Percentiles rank a stretch among this genome's conserved stretches.
Conservation (phyloP, 2,113 vertebrate species). For the Oostethus manadensis region DNA sequence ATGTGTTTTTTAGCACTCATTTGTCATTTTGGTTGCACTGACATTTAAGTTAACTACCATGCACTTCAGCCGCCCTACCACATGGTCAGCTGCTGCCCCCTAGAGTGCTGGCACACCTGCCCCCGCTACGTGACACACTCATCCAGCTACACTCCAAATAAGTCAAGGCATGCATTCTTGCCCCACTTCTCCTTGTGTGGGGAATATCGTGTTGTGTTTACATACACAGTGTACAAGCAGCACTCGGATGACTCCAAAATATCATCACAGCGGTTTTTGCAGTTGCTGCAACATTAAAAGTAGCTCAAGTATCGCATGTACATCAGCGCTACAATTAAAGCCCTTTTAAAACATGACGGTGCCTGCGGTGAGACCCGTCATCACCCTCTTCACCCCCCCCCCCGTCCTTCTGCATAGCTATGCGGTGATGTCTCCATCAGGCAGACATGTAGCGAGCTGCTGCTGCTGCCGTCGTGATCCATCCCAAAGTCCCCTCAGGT, state of each 20-base stretch:
- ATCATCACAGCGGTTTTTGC: too few species aligned
- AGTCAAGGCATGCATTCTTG: constrained; percentile 38
- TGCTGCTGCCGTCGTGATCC: constrained; percentile 41
- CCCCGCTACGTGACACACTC: background rate
- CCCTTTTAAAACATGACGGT: constrained; percentile 44
- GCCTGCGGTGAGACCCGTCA: constrained; percentile 41
- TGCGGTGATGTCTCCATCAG: constrained; percentile 56
- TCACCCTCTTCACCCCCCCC: constrained; percentile 4
- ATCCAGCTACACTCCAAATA: constrained; percentile 26
- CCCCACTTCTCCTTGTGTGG: background rate
- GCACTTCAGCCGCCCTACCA: background rate
- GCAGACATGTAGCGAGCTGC: constrained; percentile 52
- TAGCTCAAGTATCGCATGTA: too few species aligned
- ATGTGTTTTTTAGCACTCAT: too few species aligned
- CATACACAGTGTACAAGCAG: too few species aligned
- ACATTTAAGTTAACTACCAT: too few species aligned
- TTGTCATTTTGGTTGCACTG: too few species aligned
- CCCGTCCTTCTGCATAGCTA: constrained; percentile 58
- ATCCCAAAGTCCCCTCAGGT: constrained; percentile 47
- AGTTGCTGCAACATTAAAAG: too few species aligned
- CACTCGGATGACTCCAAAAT: too few species aligned
- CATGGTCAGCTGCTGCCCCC: constrained; percentile 86
- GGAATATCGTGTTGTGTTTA: too few species aligned
- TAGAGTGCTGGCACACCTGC: constrained; percentile 65
- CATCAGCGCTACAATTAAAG: constrained; percentile 31